A percentile compares a stretch with the other conserved stretches of the same genome.
Conservation (phyloP, 2,888 invertebrate species). For the Dynastes maya region DNA sequence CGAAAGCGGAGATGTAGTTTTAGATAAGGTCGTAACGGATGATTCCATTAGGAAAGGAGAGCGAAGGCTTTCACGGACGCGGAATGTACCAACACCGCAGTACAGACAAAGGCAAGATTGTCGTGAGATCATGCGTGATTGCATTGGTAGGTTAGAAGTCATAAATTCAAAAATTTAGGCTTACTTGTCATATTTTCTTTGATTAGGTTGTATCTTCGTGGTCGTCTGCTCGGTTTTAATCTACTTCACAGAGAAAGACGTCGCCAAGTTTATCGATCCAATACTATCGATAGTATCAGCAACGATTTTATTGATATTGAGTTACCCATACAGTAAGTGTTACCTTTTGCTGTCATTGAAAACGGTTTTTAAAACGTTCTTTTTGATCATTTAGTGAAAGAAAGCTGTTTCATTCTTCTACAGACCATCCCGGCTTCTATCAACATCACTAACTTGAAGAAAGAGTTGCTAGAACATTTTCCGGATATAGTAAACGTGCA, state of each 20-base stretch:
- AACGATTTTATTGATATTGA: conserved; percentile 79
- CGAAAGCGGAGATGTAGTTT: conserved; percentile 75
- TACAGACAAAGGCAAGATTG: conserved; percentile 73
- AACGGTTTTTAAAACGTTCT: neutral
- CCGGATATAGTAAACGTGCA: conserved; percentile 85
- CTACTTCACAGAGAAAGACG: conserved; percentile 73
- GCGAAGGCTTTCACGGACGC: conserved; percentile 70
- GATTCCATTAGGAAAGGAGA: conserved; percentile 70
- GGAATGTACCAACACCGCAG: conserved; percentile 61
- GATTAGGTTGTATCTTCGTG: conserved; percentile 82
- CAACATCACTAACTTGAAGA: conserved; percentile 81
- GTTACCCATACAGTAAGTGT: conserved; percentile 86
- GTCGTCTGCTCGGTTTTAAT: conserved; percentile 78
- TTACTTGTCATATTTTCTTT: neutral
- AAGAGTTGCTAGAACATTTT: conserved; percentile 77
- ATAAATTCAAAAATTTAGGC: too few relatives aligned
- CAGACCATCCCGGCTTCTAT: conserved; percentile 95
- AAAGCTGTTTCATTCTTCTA: conserved; percentile 89
- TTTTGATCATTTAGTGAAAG: conserved; percentile 80
- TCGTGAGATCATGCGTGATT: conserved; percentile 77
- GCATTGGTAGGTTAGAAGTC: conserved; percentile 70
- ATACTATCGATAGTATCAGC: conserved; percentile 84
- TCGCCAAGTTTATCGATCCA: conserved; percentile 84
- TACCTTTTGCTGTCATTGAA: neutral
- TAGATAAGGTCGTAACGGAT: conserved; percentile 73